Conservation (phyloP, 2,113 vertebrate species). For the human (Homo sapiens) region DNA sequence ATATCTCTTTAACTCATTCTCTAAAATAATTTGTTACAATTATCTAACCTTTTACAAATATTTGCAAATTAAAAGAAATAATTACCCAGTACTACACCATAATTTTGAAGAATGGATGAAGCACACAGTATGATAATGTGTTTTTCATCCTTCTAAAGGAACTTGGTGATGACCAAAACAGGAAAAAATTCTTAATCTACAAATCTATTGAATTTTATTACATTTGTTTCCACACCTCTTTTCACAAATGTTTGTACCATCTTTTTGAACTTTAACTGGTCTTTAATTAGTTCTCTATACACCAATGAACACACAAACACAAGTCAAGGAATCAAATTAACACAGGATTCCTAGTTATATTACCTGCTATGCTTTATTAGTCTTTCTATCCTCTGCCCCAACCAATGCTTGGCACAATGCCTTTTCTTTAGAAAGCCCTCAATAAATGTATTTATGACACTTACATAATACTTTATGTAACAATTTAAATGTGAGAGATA, state of each 20-base stretch:
- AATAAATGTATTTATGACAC: background rate
- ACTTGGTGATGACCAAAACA: background rate
- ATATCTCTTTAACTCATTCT: background rate
- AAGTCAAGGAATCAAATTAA: background rate
- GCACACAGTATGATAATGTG: background rate
- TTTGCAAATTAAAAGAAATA: background rate
- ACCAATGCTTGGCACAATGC: background rate
- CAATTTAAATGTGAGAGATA: conserved; percentile 13
- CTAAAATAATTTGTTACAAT: conserved; percentile 43
- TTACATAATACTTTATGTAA: background rate
- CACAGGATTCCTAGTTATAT: background rate
- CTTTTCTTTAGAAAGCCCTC: background rate
- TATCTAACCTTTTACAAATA: background rate
- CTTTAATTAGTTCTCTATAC: background rate
- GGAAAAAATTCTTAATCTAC: background rate
- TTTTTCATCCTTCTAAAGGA: background rate
- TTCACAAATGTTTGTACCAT: background rate
- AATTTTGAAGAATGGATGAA: conserved; percentile 23
- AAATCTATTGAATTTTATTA: background rate
- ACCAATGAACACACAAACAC: background rate
- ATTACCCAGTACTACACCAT: background rate
- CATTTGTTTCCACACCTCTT: background rate
- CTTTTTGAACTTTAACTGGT: background rate
- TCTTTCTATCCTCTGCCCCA: background rate
- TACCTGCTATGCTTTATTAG: background rate